Percentiles rank a stretch among this genome's conserved stretches.
phyloP scores from a whole-genome alignment of 2,888 invertebrate genomes.

The Morpho achilles region DNA sequence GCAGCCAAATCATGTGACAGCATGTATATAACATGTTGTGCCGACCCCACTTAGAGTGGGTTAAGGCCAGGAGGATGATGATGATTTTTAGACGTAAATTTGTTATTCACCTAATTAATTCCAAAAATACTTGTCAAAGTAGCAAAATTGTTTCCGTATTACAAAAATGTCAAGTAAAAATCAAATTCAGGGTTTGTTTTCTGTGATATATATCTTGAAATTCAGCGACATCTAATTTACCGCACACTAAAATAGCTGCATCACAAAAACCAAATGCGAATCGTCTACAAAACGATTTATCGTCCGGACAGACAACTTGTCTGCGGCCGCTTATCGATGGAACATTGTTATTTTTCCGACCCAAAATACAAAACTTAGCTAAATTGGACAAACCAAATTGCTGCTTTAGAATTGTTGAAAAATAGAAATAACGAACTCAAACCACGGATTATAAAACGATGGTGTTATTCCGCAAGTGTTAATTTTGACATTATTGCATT shows the following conservation, averaged over 20 bases:
- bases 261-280: slow-evolving; percentile 57
- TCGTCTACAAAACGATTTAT: slow-evolving; percentile 64
- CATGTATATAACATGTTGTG: too few relatives aligned
- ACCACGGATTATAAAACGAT: slow-evolving; percentile 1
- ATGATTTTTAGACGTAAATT: too few relatives aligned
- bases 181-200: too few relatives aligned
- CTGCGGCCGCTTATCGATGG: slow-evolving; percentile 71
- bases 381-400: slow-evolving; percentile 53
- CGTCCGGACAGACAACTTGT: slow-evolving; percentile 61
- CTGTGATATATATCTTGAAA: too few relatives aligned
- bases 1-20: too few relatives aligned
- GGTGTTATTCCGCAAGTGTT: background rate
- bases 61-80: too few relatives aligned
- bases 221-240: background rate
- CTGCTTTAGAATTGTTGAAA: slow-evolving; percentile 24
- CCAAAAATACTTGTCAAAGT: too few relatives aligned
- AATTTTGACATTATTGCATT: too few relatives aligned
- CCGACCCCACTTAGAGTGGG: too few relatives aligned
- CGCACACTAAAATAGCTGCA: slow-evolving; percentile 27
- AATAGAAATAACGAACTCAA: slow-evolving; percentile 21
- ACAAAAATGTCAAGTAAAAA: too few relatives aligned
- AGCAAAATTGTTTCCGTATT: too few relatives aligned
- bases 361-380: slow-evolving; percentile 61
- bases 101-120: too few relatives aligned
- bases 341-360: slow-evolving; percentile 67